Evolutionary conservation across 2,797 vertebrate genomes (phyloP), one percentile per base, ranked within the genome.

Genomic region (Naso thynnoides): DNA sequence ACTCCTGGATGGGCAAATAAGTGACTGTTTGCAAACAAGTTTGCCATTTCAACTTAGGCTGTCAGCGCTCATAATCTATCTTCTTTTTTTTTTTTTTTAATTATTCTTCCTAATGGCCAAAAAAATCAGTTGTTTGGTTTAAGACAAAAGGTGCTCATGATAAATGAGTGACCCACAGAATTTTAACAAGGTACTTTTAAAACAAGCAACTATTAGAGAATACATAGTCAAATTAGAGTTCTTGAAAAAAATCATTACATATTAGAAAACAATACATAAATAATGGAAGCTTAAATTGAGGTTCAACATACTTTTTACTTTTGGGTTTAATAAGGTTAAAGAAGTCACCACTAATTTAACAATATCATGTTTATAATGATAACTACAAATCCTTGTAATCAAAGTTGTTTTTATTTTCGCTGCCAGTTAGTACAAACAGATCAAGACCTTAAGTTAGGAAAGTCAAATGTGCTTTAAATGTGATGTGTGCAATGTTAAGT

Each of bases 401-500:
- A 8, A 70, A 13, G 10, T 29, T 29, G 15, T 29, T 45, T 31
- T 44, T 11, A 18, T 26, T 59, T 36, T 31, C 23, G 24, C 4
- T 47, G 16, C 9, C 15, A 38, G 10, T 23, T 23, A 48, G 8
- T 13, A 14, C 2, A 21, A 52, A 29, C 49, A 21, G 33, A 33
- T 9, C 33, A 33, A 10, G 33, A 33, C 10, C n/a, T 31, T 7
- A 33, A 36, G 55, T 53, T 21, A 41, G 13, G 3, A 16, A 19
- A 56, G 19, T 26, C 5, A 11, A 0, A 47, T 58, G 26, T 26
- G 26, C 24, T 42, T 58, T 21, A 56, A 36, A 42, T 24, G 8
- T 29, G 19, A n/a, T n/a, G 21, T 47, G 29, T 59, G 23, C 73
- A 69, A 70, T 24, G 33, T 57, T 59, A 55, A 52, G 6, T 58